Evolutionary conservation across 2,113 vertebrate genomes (phyloP), one percentile per base, ranked within the genome.

Genomic region (Amphiprion ocellaris): DNA sequence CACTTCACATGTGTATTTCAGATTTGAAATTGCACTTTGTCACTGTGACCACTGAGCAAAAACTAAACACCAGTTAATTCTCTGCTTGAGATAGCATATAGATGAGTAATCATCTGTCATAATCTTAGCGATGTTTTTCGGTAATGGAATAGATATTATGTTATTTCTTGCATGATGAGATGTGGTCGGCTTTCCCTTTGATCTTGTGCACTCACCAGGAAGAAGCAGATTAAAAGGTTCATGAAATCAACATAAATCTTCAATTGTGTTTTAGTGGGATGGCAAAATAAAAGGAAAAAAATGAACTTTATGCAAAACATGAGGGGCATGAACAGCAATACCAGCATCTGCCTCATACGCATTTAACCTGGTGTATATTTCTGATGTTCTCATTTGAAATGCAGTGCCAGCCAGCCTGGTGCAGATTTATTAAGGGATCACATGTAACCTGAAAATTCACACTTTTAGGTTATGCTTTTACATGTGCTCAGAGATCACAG

Each of bases 191-290:
- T 64, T 67, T 76, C 56, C 52, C 89, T 95, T 94, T 95, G 90
- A 95, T 95, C 89, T 91, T 10, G 75, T 89, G 82, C 89, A 79
- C 80, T 88, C 87, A 70, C 86, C 81, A 88, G 89, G 87, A 92
- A 90, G 84, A 89, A 73, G 69, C 69, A 85, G 87, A 92, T 92
- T 93, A 89, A 90, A 92, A 92, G 84, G 86, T 90, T 93, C 58
- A 39, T 63, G 83, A 86, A 92, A 91, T 92, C 74, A 83, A 89
- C 93, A 93, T 87, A 85, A 82, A 89, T 81, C 74, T 88, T 70
- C 79, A 85, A 91, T 90, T 64, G 60, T 19, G 77, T 89, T 87
- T 91, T 86, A 81, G 82, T 53, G 46, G 76, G 26, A 62, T 52
- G 19, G 79, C 85, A 67, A 69, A 84, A 79, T 83, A 9, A 59